Percentiles rank a stretch among this genome's conserved stretches.
Evolutionary conservation across 2,888 invertebrate species (phyloP).

Genomic region (Nephrotoma appendiculata): DNA sequence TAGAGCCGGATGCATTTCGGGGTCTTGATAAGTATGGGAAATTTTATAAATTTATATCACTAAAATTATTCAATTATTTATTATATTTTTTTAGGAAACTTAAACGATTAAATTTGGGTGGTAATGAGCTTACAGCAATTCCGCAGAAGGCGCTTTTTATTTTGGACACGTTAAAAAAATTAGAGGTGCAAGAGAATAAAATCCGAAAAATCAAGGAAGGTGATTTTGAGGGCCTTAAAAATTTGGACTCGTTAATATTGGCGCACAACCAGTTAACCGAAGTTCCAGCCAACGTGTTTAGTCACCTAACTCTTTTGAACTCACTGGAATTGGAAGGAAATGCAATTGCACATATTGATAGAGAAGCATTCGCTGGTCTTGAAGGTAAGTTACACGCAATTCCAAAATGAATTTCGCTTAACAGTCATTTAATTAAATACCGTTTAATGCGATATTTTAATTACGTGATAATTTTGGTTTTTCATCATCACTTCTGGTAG

Average conservation of each 20-base stretch:
- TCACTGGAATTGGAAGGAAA: conserved; percentile 82
- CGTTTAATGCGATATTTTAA: neutral
- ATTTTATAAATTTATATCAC: neutral
- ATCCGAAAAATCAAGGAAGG: conserved; percentile 63
- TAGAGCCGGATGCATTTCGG: conserved; percentile 71
- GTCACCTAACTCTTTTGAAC: conserved; percentile 63
- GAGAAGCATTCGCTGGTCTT: conserved; percentile 72
- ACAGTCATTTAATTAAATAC: neutral
- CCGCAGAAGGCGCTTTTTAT: conserved; percentile 70
- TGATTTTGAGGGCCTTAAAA: conserved; percentile 71
- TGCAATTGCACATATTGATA: conserved; percentile 63
- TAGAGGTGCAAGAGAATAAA: conserved; percentile 79
- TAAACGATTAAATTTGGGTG: conserved; percentile 72
- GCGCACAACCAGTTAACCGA: conserved; percentile 71
- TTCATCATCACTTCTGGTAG: neutral
- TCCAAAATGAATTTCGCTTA: conserved; percentile 5
- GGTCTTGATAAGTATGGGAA: conserved; percentile 65
- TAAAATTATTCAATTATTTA: neutral
- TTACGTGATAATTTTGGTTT: neutral
- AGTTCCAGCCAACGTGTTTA: conserved; percentile 70
- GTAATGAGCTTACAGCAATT: conserved; percentile 60
- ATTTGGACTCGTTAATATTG: conserved; percentile 68
- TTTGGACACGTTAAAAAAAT: conserved; percentile 64
- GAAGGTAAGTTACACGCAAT: conserved; percentile 48
- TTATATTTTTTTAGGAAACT: conserved; percentile 45